These are phyloP conservation scores for Schizopygopsis malacanthus DNA, from an alignment of 2,797 vertebrate species.

Conservation along the genomic window DNA sequence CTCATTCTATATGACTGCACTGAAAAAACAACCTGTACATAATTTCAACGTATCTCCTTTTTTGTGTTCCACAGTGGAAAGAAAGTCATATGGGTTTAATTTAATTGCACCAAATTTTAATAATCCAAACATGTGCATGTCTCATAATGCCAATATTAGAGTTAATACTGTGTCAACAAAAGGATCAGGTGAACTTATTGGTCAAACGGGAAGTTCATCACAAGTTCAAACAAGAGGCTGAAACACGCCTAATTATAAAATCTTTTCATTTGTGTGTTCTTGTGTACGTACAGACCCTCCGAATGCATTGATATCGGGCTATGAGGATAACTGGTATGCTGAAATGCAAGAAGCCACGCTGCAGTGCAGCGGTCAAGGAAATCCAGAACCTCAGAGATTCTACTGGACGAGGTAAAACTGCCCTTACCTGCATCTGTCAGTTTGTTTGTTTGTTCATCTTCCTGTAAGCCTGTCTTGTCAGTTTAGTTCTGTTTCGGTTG, in stretches of 20 bases:
- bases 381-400: constrained; percentile 83
- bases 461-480: constrained; percentile 50
- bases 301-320: constrained; percentile 79
- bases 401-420: constrained; percentile 86
- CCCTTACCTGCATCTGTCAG: not conserved
- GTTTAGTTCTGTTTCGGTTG: constrained; percentile 36
- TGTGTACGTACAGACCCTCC: constrained; percentile 80
- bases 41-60: not conserved
- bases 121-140: not conserved
- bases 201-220: not conserved
- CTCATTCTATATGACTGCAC: not conserved
- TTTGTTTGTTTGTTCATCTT: constrained; percentile 27
- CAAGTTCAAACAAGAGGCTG: constrained; percentile 12
- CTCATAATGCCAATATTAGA: not conserved
- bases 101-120: not conserved
- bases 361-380: constrained; percentile 84
- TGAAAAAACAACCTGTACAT: not conserved
- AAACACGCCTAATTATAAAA: not conserved
- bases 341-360: constrained; percentile 81
- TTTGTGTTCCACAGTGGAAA: not conserved
- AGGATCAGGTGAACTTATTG: not conserved
- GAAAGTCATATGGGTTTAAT: not conserved
- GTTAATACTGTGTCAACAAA: not conserved
- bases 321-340: constrained; percentile 77
- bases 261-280: not conserved